Evolutionary conservation across 2,797 vertebrate species (phyloP), one percentile per base, ranked within the genome.

Genomic region (Threskiornis aethiopicus): DNA sequence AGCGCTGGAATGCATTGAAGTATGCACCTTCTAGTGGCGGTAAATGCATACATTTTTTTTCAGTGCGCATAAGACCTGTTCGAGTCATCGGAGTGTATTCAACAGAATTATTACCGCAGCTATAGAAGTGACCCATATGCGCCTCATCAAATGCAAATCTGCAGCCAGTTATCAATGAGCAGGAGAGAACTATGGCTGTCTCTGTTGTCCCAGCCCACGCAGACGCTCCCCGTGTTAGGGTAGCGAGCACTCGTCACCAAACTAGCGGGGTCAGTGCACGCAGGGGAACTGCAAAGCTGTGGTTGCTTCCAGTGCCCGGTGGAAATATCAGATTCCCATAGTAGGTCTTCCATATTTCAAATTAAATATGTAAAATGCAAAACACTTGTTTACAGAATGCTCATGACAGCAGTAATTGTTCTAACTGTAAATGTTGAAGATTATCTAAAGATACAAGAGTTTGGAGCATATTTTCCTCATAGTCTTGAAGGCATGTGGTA

Each of bases 61-160:
- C 7, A 17, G 28, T 0, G 0, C 31, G 17, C 46, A 6, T 33
- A 52, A 83, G 76, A 69, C 33, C 55, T 49, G 39, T 69, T 92
- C 51, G 47, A 72, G 37, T 80, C 80, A 61, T 29, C 33, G 16
- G 31, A n/a, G 31, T 10, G 37, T 15, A 75, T 5, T 83, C 59
- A 73, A 46, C 18, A 84, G 47, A 80, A 70, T 70, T 79, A 51
- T 24, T 61, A 33, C 61, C 5, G 1, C 58, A 84, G 51, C 46
- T 59, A 7, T 4, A 29, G 15, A 54, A 46, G 37, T 14, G 72
- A 76, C 25, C 31, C 55, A 25, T 1, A 0, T 2, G 5, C 2
- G 0, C 61, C 61, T 73, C 71, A 79, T 24, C 39, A 67, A 54
- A 57, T 22, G 46, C 62, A 84, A 19, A 49, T 75, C 73, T 65